These are phyloP conservation scores for Ammospiza nelsoni DNA, from an alignment of 2,113 vertebrate species.

Conservation along the genomic window DNA sequence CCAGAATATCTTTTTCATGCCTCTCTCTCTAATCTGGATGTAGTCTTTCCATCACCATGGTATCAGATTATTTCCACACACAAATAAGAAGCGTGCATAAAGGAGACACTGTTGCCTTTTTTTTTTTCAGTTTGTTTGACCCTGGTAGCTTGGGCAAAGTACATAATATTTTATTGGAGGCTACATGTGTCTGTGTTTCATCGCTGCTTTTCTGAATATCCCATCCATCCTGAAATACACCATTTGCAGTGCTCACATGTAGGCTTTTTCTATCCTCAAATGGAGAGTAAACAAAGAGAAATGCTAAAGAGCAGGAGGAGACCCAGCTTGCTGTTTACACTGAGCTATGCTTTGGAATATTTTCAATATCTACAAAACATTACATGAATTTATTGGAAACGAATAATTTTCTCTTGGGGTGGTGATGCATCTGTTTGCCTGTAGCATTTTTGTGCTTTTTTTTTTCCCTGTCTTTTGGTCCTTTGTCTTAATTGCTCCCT, in stretches of 20 bases:
- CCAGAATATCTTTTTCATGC: neutral
- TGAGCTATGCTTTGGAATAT: slow-evolving; percentile 34
- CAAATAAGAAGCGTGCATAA: neutral
- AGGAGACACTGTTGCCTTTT: neutral
- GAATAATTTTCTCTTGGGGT: neutral
- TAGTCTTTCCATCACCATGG: slow-evolving; percentile 35
- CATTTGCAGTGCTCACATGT: slow-evolving; percentile 27
- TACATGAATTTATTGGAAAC: neutral
- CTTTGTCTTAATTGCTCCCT: neutral
- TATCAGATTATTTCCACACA: neutral
- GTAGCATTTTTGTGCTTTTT: neutral
- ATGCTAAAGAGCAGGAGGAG: slow-evolving; percentile 10
- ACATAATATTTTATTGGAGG: neutral
- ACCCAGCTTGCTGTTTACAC: slow-evolving; percentile 10
- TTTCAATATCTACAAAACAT: slow-evolving; percentile 24
- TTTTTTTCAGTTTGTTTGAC: neutral
- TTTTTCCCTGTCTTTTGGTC: neutral
- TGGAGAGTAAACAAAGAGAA: slow-evolving; percentile 46
- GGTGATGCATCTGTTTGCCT: neutral
- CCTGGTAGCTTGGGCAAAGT: neutral
- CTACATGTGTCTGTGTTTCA: neutral
- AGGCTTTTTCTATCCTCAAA: slow-evolving; percentile 20
- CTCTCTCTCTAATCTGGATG: neutral
- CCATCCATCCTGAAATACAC: neutral
- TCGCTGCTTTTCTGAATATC: neutral